Base-by-base conservation (phyloP, 2,888 invertebrate species). In the Neoaliturus tenellus region DNA sequence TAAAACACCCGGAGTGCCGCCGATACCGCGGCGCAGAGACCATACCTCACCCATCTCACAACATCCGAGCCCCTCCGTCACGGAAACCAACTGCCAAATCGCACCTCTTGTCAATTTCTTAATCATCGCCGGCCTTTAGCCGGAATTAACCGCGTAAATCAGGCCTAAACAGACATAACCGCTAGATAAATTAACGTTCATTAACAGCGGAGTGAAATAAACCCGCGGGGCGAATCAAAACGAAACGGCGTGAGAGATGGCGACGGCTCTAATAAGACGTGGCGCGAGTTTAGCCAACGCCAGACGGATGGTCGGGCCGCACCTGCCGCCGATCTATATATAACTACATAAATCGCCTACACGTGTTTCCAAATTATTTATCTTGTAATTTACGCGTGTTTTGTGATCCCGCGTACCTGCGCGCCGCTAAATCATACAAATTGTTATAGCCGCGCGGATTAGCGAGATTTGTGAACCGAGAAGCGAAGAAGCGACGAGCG, bases 361-460 rank as follows among this genome's bases (percentile, higher is more conserved):
- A 81, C 67, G 81, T 81, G 81, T 81, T 80, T 62, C 35, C 39
- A 80, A 58, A 80, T 62, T 80, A 41, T 80, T 81, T 67, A 67
- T 67, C 39, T 44, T 14, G 81, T 67, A 41, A 81, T 81, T 81
- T 81, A 81, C 67, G 67, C 44, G n/a, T 14, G 28, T 33, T 41
- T 67, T 31, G 67, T 80, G 35, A 69, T 8, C 23, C 28, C 23
- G 28, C 69, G 20, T 35, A 41, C 75, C 75, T 44, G 48, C 69
- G 44, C 6, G 25, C 12, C 44, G 75, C 28, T 75, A 75, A 75
- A 75, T 75, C 75, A 75, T 75, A 75, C 75, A 75, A 75, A 75
- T 75, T 75, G 75, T 75, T 75, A 75, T 48, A 75, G 48, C 41
- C 17, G 75, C 44, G 75, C 23, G 44, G 75, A 75, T 75, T 75